Conservation (phyloP, 2,797 vertebrate species). For the Pristis pectinata region DNA sequence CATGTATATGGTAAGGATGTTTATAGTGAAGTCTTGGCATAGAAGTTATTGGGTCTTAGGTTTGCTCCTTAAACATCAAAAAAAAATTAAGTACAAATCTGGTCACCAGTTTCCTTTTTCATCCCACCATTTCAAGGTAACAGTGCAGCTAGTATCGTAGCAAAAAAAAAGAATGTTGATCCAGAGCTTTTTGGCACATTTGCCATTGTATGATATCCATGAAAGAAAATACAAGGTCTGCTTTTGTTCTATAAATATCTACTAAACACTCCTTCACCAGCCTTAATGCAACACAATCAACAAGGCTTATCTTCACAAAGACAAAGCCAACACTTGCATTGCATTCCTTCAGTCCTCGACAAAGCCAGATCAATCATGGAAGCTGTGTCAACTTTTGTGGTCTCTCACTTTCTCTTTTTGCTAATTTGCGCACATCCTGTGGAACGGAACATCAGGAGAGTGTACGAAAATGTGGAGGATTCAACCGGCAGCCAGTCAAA, state of each 20-base stretch:
- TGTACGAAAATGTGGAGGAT: not conserved
- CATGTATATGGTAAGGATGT: not conserved
- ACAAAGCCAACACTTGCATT: not conserved
- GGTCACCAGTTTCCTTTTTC: not conserved
- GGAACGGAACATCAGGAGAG: not conserved
- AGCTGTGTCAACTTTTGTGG: not conserved
- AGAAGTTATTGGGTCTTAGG: not conserved
- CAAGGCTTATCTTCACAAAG: constrained; percentile 16
- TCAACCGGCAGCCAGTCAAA: not conserved
- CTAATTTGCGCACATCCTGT: not conserved
- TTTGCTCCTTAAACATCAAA: not conserved
- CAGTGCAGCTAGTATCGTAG: not conserved
- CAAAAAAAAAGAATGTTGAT: constrained; percentile 6
- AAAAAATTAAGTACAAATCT: not conserved
- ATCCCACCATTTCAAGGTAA: not conserved
- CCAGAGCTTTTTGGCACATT: constrained; percentile 13
- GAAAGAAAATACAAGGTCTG: constrained; percentile 34
- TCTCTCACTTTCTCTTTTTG: not conserved
- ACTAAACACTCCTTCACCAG: not conserved
- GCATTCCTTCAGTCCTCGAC: not conserved
- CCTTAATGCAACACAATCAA: not conserved
- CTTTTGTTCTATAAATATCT: constrained; percentile 28
- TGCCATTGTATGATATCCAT: not conserved
- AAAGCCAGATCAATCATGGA: constrained; percentile 20
- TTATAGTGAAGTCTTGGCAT: not conserved